These are phyloP conservation scores for Eulemur macaco DNA, from an alignment of 2,113 vertebrate genomes.

Conservation along the genomic window DNA sequence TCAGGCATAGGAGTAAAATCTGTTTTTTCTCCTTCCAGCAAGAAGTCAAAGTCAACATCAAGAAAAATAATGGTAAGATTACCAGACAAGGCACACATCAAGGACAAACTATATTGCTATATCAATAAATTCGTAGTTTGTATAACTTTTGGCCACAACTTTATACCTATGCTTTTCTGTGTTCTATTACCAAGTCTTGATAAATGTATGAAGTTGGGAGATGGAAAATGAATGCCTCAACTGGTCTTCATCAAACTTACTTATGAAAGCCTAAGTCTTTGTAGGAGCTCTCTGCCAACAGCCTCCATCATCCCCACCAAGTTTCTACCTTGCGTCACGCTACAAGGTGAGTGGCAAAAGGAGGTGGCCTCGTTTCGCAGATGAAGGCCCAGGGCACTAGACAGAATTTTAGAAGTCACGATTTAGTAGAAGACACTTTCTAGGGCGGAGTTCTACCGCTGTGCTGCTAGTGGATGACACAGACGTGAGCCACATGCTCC, in stretches of 20 bases:
- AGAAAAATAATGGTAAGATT: background rate
- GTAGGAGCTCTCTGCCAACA: background rate
- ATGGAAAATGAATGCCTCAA: background rate
- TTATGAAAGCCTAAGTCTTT: background rate
- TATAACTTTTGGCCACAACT: background rate
- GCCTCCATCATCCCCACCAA: background rate
- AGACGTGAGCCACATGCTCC: background rate
- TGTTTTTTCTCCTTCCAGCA: background rate
- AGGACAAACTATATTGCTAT: background rate
- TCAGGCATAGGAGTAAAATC: background rate
- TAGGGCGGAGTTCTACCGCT: background rate
- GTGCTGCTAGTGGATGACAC: background rate
- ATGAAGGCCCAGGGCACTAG: background rate
- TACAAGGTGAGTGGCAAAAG: background rate
- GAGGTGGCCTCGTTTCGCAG: background rate
- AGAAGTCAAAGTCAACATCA: conserved; percentile 32
- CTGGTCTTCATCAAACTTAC: background rate
- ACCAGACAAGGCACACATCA: background rate
- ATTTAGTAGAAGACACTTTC: background rate
- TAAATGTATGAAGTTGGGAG: background rate
- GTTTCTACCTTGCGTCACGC: background rate
- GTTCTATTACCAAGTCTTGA: background rate
- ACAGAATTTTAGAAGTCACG: background rate
- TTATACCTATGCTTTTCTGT: background rate
- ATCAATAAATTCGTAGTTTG: background rate